Percentiles rank a stretch among this genome's conserved stretches.
phyloP scores from a whole-genome alignment of 1,140 invertebrate species.

The Brachionus paranguensis region DNA sequence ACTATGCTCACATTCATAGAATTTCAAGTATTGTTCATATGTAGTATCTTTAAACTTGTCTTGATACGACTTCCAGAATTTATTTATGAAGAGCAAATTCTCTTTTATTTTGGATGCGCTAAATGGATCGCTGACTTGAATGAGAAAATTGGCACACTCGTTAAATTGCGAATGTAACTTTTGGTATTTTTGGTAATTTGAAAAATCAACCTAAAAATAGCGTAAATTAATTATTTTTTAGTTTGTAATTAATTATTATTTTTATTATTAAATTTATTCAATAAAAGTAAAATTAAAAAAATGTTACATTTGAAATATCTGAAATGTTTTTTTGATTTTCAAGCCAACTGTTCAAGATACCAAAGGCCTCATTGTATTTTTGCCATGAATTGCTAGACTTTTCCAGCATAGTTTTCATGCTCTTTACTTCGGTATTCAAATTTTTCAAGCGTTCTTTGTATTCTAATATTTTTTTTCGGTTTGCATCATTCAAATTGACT shows the following conservation, averaged over 20 bases:
- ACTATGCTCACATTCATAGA: conserved; percentile 34
- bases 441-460: conserved; percentile 9
- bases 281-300: neutral
- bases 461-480: neutral
- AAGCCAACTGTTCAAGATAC: neutral
- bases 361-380: neutral
- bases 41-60: conserved; percentile 32
- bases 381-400: conserved; percentile 3
- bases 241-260: too few species aligned
- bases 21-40: conserved; percentile 21
- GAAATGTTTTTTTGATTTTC: neutral
- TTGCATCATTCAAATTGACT: conserved; percentile 2
- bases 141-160: conserved; percentile 32
- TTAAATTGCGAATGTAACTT: conserved; percentile 39
- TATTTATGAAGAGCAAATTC: neutral
- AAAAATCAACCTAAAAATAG: neutral
- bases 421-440: conserved; percentile 27
- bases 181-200: conserved; percentile 37
- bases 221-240: neutral
- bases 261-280: too few species aligned
- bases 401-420: conserved; percentile 37
- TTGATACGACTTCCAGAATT: conserved; percentile 37
- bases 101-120: conserved; percentile 15
- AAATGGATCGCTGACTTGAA: conserved; percentile 7
- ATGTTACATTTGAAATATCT: conserved; percentile 12